Percentiles rank a stretch among this genome's conserved stretches.
These are phyloP conservation scores for Campoplex nolae DNA, from an alignment of 2,888 invertebrate genomes.

Conservation along the genomic window DNA sequence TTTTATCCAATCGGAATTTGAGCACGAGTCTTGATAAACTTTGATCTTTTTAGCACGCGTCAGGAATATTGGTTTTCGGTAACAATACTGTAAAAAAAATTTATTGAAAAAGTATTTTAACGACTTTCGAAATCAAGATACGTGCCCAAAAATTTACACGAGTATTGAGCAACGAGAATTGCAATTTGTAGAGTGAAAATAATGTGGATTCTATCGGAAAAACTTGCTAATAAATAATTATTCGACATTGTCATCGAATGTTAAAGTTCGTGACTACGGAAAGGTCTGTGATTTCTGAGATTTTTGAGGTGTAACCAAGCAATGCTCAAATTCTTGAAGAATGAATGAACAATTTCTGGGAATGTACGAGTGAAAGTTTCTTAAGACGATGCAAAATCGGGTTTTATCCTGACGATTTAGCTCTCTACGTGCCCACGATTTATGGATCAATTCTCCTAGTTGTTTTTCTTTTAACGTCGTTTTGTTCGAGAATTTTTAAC, in stretches of 20 bases:
- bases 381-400: neutral
- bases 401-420: neutral
- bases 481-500: too few species aligned
- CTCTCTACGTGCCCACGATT: neutral
- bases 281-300: neutral
- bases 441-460: too few species aligned
- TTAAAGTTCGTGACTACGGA: neutral
- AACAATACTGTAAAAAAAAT: too few species aligned
- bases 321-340: neutral
- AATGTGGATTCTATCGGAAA: neutral
- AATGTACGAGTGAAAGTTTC: neutral
- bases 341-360: neutral
- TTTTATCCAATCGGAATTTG: neutral
- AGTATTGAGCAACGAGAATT: too few species aligned
- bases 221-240: neutral
- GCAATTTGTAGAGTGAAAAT: too few species aligned
- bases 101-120: too few species aligned
- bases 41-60: neutral
- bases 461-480: neutral
- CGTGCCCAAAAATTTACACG: too few species aligned
- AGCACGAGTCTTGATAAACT: neutral
- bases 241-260: neutral
- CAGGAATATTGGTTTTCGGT: neutral
- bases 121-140: too few species aligned
- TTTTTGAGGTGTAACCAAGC: neutral